Conservation (phyloP, 2,113 vertebrate species). For the Prunella fulvescens region DNA sequence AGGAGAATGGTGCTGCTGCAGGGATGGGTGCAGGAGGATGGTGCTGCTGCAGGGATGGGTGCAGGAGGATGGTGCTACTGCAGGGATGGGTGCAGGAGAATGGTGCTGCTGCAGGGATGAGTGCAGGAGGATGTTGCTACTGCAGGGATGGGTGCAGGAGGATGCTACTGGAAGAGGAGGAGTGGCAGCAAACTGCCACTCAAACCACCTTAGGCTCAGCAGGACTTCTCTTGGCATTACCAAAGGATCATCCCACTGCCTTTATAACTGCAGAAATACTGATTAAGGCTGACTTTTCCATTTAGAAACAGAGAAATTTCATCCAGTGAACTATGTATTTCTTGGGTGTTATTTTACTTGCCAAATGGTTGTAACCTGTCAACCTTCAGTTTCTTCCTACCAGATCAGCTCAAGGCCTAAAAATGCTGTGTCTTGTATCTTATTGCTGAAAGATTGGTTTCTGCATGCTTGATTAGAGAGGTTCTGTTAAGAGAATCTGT, state of each 20-base stretch:
- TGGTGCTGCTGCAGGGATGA: neutral
- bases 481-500: neutral
- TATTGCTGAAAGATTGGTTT: neutral
- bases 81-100: no score
- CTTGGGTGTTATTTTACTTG: neutral
- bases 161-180: neutral
- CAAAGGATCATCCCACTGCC: neutral
- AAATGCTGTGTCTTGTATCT: neutral
- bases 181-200: neutral
- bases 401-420: neutral
- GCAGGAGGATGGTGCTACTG: no score
- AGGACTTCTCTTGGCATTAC: neutral
- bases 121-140: fast-evolving
- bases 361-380: neutral
- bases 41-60: no score
- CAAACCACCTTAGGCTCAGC: neutral
- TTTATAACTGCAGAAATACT: neutral
- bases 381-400: neutral
- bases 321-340: neutral
- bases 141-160: fast-evolving
- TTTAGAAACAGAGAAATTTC: neutral
- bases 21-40: neutral
- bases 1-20: neutral
- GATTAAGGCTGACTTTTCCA: neutral
- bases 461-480: neutral